These are phyloP conservation scores for Probosciger aterrimus DNA, from an alignment of 2,113 vertebrate species.

Conservation along the genomic window DNA sequence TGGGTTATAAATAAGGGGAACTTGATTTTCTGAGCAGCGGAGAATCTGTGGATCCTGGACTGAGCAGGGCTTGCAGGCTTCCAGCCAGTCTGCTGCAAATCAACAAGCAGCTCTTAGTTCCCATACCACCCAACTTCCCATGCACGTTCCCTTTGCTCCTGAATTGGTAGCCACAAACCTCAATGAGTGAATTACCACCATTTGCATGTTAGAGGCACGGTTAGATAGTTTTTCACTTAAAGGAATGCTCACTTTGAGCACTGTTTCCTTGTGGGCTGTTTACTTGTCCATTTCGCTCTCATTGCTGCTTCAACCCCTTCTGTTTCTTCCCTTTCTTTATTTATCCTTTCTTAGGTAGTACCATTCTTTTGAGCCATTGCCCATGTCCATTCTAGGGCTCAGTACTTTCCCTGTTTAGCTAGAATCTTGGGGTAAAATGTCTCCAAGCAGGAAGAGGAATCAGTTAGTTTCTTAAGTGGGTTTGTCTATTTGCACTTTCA, in stretches of 20 bases:
- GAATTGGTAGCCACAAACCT: neutral
- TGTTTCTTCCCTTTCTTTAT: neutral
- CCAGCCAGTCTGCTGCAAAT: neutral
- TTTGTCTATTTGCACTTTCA: neutral
- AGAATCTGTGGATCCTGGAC: neutral
- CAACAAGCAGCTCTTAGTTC: neutral
- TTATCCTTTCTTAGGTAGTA: neutral
- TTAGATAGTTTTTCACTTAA: conserved; percentile 25
- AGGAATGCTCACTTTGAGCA: conserved; percentile 31
- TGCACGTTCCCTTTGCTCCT: neutral
- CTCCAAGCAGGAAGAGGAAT: neutral
- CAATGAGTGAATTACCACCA: neutral
- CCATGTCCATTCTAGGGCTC: neutral
- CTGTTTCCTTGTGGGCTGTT: neutral
- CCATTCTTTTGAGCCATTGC: neutral
- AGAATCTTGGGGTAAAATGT: neutral
- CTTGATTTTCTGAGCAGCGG: neutral
- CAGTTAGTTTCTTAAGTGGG: neutral
- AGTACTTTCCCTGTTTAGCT: neutral
- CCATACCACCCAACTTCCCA: neutral
- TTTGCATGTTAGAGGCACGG: neutral
- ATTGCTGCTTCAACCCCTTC: neutral
- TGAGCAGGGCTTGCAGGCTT: neutral
- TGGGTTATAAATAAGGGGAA: neutral
- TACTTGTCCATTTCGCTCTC: neutral